Base-by-base conservation (phyloP, 2,888 invertebrate genomes). In the Lasioglossum calceatum region DNA sequence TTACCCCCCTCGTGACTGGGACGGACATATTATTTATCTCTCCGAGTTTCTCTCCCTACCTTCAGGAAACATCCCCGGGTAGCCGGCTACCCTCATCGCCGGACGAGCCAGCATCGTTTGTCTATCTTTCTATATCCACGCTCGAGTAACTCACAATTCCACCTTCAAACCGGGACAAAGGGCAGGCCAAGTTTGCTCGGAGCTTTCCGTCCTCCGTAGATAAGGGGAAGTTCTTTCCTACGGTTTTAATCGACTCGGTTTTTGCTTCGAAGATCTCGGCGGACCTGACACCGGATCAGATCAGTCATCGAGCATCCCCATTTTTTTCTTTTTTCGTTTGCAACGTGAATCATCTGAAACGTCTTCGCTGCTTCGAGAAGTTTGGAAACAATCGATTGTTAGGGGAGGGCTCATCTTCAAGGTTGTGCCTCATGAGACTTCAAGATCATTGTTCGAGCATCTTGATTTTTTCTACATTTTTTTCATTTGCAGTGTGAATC, bases 21-120 rank as follows among this genome's bases (percentile, higher is more conserved):
- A 94, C 93, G 93, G 93, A 93, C 94, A 93, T 94, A 95, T 94
- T 95, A 95, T 95, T 94, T 94, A 95, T 94, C 94, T 87, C 87
- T 85, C 84, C 82, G 88, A 86, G 84, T 85, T 83, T 86, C 92
- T 86, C 92, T 87, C 90, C 88, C 90, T 89, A 80, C 83, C 84
- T 85, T 79, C 79, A 72, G 77, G 79, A 79, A 82, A 50, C 83
- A 84, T 75, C 89, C 81, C 77, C 80, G 82, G 54, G 85, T 77
- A 87, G 77, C 85, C 83, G 47, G 84, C 89, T 89, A 91, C 91
- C 91, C 91, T 90, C 90, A 89, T 90, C 88, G 91, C 85, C 87
- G 88, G 90, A 82, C 86, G 84, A 86, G 89, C 89, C 89, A 87
- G 88, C 91, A 89, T 92, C 93, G 92, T 93, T 93, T 93, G 89